Evolutionary conservation across 2,113 vertebrate genomes (phyloP).

Genomic region (Herpetotheres cachinnans): DNA sequence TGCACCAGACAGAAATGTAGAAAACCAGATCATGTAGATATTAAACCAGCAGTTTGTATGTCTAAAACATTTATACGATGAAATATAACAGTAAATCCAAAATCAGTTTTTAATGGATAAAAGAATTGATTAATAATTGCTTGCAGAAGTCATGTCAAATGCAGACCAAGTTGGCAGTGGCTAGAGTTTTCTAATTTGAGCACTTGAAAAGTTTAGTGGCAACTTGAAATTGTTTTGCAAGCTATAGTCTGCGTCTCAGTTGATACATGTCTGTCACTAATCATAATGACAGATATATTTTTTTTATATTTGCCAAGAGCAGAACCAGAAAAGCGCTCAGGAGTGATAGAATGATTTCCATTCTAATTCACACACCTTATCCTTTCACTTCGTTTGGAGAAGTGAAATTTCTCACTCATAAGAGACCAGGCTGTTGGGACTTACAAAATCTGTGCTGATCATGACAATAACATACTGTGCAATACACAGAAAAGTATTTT

Average conservation of each 20-base stretch:
- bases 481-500: neutral
- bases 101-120: neutral
- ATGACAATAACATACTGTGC: neutral
- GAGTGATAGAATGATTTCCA: neutral
- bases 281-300: neutral
- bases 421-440: conserved; percentile 46
- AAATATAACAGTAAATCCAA: neutral
- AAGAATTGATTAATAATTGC: neutral
- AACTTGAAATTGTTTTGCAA: neutral
- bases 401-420: conserved; percentile 14
- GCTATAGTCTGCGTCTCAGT: neutral
- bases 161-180: neutral
- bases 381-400: neutral
- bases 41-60: neutral
- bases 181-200: neutral
- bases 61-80: neutral
- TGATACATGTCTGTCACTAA: neutral
- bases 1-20: neutral
- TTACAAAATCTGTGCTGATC: conserved; percentile 40
- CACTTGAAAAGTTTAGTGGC: neutral
- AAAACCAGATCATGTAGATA: neutral
- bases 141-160: neutral
- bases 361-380: neutral
- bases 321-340: neutral
- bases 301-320: neutral